phyloP scores from a whole-genome alignment of 2,888 invertebrate species.

The Lampropteryx suffumata region DNA sequence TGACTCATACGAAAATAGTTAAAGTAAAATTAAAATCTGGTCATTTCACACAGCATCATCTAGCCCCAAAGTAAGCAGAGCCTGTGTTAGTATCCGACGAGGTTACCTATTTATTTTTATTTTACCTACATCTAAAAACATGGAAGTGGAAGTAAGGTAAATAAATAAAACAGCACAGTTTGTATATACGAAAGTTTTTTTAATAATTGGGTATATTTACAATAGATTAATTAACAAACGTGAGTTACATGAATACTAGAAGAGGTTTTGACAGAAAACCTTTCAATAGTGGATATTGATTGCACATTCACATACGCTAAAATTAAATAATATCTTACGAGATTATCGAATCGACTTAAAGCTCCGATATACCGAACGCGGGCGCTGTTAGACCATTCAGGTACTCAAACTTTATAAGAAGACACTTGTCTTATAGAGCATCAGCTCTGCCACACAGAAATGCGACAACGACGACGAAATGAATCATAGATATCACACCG shows the following conservation, averaged over 20 bases:
- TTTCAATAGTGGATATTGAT: slow-evolving; percentile 43
- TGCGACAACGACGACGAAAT: too few species aligned
- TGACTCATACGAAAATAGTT: too few species aligned
- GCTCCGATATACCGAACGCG: background rate
- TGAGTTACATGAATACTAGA: slow-evolving; percentile 77
- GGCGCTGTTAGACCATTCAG: background rate
- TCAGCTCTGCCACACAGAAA: too few species aligned
- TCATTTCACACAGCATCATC: too few species aligned
- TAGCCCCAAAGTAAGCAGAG: too few species aligned
- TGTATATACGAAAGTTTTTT: slow-evolving; percentile 79
- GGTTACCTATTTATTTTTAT: too few species aligned
- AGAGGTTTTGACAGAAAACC: slow-evolving; percentile 50
- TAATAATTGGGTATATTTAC: slow-evolving; percentile 82
- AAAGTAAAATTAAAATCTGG: too few species aligned
- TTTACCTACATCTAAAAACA: too few species aligned
- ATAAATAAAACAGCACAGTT: slow-evolving; percentile 52
- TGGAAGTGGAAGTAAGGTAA: too few species aligned
- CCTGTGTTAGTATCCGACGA: too few species aligned
- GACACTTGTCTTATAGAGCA: too few species aligned
- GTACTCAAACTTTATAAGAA: too few species aligned
- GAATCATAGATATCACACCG: background rate
- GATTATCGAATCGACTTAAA: slow-evolving; percentile 46
- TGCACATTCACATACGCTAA: slow-evolving; percentile 57
- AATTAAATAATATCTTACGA: slow-evolving; percentile 44
- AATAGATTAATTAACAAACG: slow-evolving; percentile 80